Evolutionary conservation across 2,113 vertebrate genomes (phyloP).

Genomic region (Phainopepla nitens): DNA sequence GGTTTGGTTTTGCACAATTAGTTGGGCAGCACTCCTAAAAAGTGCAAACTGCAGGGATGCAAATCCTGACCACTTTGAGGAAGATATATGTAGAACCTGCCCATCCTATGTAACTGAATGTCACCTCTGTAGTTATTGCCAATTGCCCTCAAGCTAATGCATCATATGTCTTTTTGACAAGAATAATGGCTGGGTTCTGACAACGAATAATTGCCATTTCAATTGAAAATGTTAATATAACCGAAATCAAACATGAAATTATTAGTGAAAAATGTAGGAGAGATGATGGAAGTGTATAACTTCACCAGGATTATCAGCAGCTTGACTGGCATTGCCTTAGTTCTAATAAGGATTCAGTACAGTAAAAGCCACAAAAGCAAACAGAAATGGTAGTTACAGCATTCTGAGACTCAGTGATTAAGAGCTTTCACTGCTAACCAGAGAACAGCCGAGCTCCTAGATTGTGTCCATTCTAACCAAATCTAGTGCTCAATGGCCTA

Average conservation of each 20-base stretch:
- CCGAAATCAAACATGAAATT: slow-evolving; percentile 9
- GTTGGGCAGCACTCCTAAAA: not conserved
- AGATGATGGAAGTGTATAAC: not conserved
- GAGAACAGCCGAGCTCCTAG: not conserved
- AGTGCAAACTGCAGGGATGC: not conserved
- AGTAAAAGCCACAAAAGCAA: not conserved
- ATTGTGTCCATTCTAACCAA: not conserved
- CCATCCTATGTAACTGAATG: not conserved
- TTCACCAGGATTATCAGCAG: not conserved
- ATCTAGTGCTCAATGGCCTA: not conserved
- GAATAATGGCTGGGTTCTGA: slow-evolving; percentile 26
- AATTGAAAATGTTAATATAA: slow-evolving; percentile 38
- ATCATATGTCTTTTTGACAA: slow-evolving; percentile 43
- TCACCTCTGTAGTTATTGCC: not conserved
- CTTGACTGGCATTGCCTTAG: not conserved
- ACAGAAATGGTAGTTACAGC: not conserved
- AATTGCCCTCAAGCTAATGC: slow-evolving; percentile 35
- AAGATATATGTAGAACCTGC: slow-evolving; percentile 13
- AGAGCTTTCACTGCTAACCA: not conserved
- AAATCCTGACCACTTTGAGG: not conserved
- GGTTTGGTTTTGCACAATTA: slow-evolving; percentile 14
- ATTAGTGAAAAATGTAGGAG: slow-evolving; percentile 4
- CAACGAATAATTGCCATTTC: slow-evolving; percentile 30
- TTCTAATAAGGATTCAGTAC: not conserved
- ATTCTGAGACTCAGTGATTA: not conserved